phyloP scores from a whole-genome alignment of 2,797 vertebrate species.

The Anguilla marmorata region DNA sequence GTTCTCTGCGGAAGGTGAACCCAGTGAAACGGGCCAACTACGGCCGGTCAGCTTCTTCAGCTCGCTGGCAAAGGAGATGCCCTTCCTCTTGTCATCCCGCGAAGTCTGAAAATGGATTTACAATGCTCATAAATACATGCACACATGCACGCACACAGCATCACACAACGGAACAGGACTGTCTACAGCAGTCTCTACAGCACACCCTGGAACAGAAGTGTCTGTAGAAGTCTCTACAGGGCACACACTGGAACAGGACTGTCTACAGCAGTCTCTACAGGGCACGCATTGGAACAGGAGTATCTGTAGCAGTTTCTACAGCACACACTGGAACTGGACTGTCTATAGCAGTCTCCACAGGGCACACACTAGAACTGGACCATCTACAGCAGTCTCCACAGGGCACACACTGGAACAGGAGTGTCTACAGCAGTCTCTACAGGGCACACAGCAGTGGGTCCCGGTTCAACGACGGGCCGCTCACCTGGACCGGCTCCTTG shows the following conservation, averaged over 20 bases:
- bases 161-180: background rate
- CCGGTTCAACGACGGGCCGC: background rate
- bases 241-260: background rate
- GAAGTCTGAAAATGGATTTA: constrained; percentile 70
- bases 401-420: background rate
- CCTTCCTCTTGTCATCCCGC: constrained; percentile 90
- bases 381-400: background rate
- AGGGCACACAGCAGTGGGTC: background rate
- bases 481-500: constrained; percentile 87
- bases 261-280: background rate
- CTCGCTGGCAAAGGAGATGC: constrained; percentile 91
- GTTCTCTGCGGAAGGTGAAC: constrained; percentile 56
- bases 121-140: background rate
- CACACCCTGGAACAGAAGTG: too few relatives aligned
- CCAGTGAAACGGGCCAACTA: constrained; percentile 76
- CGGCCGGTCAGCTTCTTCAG: constrained; percentile 90
- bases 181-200: background rate
- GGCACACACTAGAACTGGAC: background rate
- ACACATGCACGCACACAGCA: background rate
- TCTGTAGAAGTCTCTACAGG: background rate
- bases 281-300: too few relatives aligned
- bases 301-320: background rate
- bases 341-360: background rate
- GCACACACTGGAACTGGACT: background rate
- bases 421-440: background rate